Conservation (phyloP, 2,888 invertebrate species). For the Brachypalpus laphriformis region DNA sequence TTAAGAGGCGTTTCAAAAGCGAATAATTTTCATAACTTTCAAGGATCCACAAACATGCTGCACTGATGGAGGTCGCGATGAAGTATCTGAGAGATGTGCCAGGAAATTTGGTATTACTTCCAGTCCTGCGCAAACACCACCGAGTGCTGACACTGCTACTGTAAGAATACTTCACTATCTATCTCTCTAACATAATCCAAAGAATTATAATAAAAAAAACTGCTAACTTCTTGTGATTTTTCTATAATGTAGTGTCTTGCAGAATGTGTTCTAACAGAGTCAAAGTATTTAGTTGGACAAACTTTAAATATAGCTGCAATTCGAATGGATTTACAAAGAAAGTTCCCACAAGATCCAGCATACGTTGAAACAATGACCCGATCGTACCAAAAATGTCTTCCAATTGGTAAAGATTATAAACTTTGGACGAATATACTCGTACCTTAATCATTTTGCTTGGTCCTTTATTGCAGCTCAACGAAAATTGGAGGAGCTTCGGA, state of each 20-base stretch:
- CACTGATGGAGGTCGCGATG: conserved; percentile 80
- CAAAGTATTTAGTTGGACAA: conserved; percentile 78
- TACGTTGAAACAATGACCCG: conserved; percentile 78
- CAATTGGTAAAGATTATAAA: conserved; percentile 77
- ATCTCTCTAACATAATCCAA: neutral
- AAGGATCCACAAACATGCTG: conserved; percentile 81
- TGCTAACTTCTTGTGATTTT: neutral
- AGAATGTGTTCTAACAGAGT: conserved; percentile 79
- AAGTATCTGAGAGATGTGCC: conserved; percentile 78
- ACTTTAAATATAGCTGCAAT: conserved; percentile 76
- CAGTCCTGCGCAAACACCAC: conserved; percentile 71
- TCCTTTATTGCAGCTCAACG: conserved; percentile 54
- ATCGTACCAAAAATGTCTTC: conserved; percentile 79
- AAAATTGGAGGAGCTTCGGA: conserved; percentile 60
- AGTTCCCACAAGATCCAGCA: conserved; percentile 78
- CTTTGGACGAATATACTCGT: too few species aligned
- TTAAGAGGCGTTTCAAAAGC: neutral
- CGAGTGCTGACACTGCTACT: conserved; percentile 78
- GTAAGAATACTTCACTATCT: conserved; percentile 67
- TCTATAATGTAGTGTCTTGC: conserved; percentile 79
- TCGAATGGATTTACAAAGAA: conserved; percentile 76
- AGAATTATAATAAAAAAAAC: too few species aligned
- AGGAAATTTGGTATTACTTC: conserved; percentile 76
- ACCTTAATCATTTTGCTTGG: neutral
- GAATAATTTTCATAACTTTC: neutral